Evolutionary conservation across 2,113 vertebrate genomes (phyloP).

Genomic region (Tetrao urogallus): DNA sequence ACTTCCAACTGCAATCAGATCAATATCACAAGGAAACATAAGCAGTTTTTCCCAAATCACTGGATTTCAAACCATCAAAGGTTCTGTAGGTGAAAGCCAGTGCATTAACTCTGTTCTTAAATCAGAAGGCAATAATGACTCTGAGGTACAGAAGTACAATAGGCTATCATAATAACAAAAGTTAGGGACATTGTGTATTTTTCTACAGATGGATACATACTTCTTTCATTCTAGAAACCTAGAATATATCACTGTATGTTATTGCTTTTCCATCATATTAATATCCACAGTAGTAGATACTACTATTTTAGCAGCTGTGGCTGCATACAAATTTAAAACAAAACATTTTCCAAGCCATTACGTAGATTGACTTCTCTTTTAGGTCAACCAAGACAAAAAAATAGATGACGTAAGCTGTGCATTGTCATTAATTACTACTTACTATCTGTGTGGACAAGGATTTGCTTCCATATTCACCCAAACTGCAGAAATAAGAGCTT

Average conservation of each 20-base stretch:
- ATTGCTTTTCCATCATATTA: neutral
- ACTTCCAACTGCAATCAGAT: neutral
- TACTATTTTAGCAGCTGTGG: neutral
- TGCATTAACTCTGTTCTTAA: neutral
- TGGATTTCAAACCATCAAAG: neutral
- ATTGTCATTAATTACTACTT: neutral
- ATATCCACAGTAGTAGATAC: neutral
- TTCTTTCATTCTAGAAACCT: neutral
- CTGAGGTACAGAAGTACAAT: neutral
- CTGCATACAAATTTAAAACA: neutral
- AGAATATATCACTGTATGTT: neutral
- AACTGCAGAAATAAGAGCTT: neutral
- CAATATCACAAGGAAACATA: neutral
- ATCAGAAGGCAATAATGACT: neutral
- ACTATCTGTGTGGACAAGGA: neutral
- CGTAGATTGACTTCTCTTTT: neutral
- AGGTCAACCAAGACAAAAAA: neutral
- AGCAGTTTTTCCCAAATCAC: neutral
- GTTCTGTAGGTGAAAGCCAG: neutral
- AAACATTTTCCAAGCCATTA: neutral
- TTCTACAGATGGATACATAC: neutral
- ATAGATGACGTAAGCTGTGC: neutral
- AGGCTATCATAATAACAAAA: slow-evolving; percentile 9
- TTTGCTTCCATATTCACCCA: neutral
- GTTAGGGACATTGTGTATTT: neutral